Base-by-base conservation (phyloP, 92 coral and sea anemone genomes). In the Meandrina meandrites region DNA sequence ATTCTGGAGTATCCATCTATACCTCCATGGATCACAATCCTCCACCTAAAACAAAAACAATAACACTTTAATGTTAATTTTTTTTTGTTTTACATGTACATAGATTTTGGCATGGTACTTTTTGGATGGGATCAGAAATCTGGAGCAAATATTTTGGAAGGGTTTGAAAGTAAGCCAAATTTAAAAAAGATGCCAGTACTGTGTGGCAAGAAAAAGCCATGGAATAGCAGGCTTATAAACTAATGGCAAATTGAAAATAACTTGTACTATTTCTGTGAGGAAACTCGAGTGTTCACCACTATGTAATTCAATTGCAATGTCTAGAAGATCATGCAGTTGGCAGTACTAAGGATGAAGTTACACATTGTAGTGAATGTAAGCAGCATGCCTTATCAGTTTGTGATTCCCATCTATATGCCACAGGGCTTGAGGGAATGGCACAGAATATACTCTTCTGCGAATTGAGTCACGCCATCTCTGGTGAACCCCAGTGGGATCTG, bases 401-500 rank as follows among this genome's bases (percentile, higher is more conserved):
- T 86, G 89, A 74, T 86, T 78, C 18, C 84, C 89, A 64, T 87
- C 90, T 22, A 87, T 79, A 11, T 87, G 90, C 90, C 90, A 87
- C 60, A 87, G 50, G 4, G 86, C 79, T 57, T 28, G 86, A 16
- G 90, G 90, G 6, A 54, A 32, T 19, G 79, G 68, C 58, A 87
- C 90, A 50, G 3, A 48, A 42, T 87, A 87, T 40, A 40, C 45
- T 40, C 13, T 18, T 24, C 86, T 45, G 14, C 90, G 69, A 16
- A 81, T 80, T 19, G 90, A 80, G 3, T 80, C 71, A 18, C 81
- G 27, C 90, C 90, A 87, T 8, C 86, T 58, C 11, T 68, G 76
- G 40, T 7, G 66, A 21, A 69, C 78, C 16, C 90, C 90, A 62
- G 56, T 68, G 35, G 90, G 90, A 36, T 87, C 90, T n/a, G 86